Base-by-base conservation (phyloP, 2,888 invertebrate genomes). In the Amaurobius ferox region DNA sequence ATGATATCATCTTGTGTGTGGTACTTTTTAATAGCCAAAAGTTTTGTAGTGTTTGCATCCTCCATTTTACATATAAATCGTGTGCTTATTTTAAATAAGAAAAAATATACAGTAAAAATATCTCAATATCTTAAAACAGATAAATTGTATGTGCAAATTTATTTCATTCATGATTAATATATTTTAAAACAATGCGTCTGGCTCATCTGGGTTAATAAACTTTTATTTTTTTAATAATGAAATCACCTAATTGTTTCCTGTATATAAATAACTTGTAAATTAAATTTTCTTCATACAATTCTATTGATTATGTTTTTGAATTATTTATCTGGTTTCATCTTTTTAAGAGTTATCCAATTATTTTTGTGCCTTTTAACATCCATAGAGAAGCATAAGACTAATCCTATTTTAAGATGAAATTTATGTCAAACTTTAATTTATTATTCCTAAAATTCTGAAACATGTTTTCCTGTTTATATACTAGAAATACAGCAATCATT, bases 341-440 rank as follows among this genome's bases (percentile, higher is more conserved):
- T 55, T 55, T 23, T 23, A 23, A 1, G 19, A 55, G 55, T 23
- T 3, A 23, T 7, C 19, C 19, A 55, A 55, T 55, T 55, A 1
- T 55, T 55, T 35, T 55, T 55, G 55, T 55, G 55, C 55, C 55
- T 55, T 55, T 55, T 5, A 55, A 55, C 23, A 55, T 19, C 23
- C 23, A 55, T 19, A 1, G 3, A 5, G 23, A 55, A 5, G 3
- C 23, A 23, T 55, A 23, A 55, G 55, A 23, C 19, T 55, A 23
- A 44, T 23, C 55, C 19, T 55, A 55, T 55, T 55, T 55, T 55
- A 55, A 55, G 55, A 55, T 55, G 23, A 23, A 55, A 23, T 11
- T 55, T 55, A 0, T 55, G 23, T 23, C 3, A 55, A 55, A 11
- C 19, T 16, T 55, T 55, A 55, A 55, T 55, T 55, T 55, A 1